These are phyloP conservation scores for Conchocele bisecta DNA, from an alignment of 2,888 invertebrate genomes.

Conservation along the genomic window DNA sequence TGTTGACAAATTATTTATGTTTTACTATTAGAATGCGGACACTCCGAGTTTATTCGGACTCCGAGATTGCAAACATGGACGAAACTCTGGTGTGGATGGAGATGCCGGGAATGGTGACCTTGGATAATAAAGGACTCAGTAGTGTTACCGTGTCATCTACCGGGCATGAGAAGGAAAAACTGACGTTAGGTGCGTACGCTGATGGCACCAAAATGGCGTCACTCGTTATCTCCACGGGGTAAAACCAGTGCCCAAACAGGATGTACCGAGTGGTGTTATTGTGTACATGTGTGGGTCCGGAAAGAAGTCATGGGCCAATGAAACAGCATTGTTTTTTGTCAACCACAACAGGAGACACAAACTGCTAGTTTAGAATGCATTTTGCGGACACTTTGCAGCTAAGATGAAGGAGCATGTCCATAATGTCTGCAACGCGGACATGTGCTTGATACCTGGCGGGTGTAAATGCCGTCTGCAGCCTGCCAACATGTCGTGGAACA, in stretches of 20 bases:
- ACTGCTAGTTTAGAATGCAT: not conserved
- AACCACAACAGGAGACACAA: not conserved
- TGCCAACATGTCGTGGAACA: slow-evolving; percentile 10
- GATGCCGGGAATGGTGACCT: slow-evolving; percentile 30
- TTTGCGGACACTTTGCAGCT: not conserved
- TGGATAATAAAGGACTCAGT: not conserved
- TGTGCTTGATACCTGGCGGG: too few relatives aligned
- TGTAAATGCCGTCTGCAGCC: not conserved
- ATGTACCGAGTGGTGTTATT: slow-evolving; percentile 1
- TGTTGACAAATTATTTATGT: too few relatives aligned
- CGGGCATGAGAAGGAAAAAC: slow-evolving; percentile 15
- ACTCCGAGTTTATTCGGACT: not conserved
- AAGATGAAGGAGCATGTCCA: not conserved
- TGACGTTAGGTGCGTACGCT: too few relatives aligned
- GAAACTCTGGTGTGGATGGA: slow-evolving; percentile 28
- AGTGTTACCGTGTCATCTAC: slow-evolving; percentile 16
- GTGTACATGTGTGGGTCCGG: slow-evolving; percentile 24
- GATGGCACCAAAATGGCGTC: too few relatives aligned
- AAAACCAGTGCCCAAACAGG: too few relatives aligned
- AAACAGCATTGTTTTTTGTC: slow-evolving; percentile 5
- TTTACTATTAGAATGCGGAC: too few relatives aligned
- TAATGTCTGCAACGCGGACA: too few relatives aligned
- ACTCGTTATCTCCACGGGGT: not conserved
- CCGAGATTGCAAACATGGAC: slow-evolving; percentile 28
- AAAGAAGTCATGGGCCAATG: slow-evolving; percentile 10